A percentile compares a stretch with the other conserved stretches of the same genome.
Conservation (phyloP, 2,113 vertebrate species). For the Apodemus speciosus region DNA sequence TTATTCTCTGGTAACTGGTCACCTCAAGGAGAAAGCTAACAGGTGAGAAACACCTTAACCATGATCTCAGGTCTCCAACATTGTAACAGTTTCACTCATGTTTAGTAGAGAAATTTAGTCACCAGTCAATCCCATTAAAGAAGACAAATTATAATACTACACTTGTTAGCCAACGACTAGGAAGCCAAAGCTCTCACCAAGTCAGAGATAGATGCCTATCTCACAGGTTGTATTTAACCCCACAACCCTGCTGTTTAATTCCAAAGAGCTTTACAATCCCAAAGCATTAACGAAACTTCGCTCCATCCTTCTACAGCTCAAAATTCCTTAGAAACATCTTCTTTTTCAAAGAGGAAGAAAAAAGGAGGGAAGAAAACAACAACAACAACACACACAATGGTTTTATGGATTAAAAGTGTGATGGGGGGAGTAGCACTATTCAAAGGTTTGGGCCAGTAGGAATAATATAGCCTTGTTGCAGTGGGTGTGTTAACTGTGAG, state of each 20-base stretch:
- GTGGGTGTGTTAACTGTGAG: no score
- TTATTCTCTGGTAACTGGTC: neutral
- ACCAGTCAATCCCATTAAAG: neutral
- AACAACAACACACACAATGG: neutral
- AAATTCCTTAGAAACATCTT: neutral
- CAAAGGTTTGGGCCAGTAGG: no score
- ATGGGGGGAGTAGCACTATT: no score
- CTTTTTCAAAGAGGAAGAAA: neutral
- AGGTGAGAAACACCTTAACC: neutral
- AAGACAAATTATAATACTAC: conserved; percentile 47
- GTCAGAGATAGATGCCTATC: neutral
- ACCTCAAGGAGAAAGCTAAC: neutral
- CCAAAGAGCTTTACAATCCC: conserved; percentile 44
- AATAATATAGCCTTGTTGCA: no score
- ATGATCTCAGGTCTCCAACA: neutral
- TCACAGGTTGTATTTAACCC: conserved; percentile 16
- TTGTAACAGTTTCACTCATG: neutral
- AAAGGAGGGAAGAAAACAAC: no score
- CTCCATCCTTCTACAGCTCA: neutral
- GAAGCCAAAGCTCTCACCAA: conserved; percentile 27
- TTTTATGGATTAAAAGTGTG: neutral
- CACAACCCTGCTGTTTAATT: neutral
- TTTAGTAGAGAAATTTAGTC: conserved; percentile 27
- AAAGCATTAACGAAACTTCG: conserved; percentile 1
- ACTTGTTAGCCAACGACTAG: neutral